Evolutionary conservation across 1,140 invertebrate genomes (phyloP).

Genomic region (Orius insidiosus): DNA sequence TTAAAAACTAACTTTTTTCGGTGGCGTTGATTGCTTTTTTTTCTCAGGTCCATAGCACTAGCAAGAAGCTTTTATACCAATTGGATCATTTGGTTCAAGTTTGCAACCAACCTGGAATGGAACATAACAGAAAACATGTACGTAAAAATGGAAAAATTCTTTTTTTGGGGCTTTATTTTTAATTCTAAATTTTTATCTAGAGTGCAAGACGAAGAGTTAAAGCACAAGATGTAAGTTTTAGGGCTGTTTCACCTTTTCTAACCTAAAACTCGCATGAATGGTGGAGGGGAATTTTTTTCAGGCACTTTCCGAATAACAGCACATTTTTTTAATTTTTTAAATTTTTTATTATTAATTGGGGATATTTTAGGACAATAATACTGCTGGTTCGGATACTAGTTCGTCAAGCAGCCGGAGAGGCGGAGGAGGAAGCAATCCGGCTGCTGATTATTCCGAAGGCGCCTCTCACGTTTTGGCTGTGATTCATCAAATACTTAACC

Average conservation of each 20-base stretch:
- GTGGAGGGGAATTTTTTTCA: not conserved
- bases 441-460: slow-evolving; percentile 89
- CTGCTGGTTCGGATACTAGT: slow-evolving; percentile 9
- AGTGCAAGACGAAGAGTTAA: slow-evolving; percentile 16
- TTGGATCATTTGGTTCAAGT: slow-evolving; percentile 89
- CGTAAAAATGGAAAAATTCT: too few relatives aligned
- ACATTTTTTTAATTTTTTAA: not conserved
- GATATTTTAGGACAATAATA: slow-evolving; percentile 3
- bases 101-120: slow-evolving; percentile 72
- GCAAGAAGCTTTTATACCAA: slow-evolving; percentile 90
- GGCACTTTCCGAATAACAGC: not conserved
- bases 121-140: slow-evolving; percentile 54
- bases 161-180: slow-evolving; percentile 8
- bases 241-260: not conserved
- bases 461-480: slow-evolving; percentile 74
- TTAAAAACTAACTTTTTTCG: slow-evolving; percentile 4
- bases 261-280: not conserved
- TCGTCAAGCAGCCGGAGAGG: slow-evolving; percentile 15
- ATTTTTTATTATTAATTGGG: not conserved
- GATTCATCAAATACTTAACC: slow-evolving; percentile 85
- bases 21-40: slow-evolving; percentile 30
- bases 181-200: slow-evolving; percentile 17
- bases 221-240: slow-evolving; percentile 6
- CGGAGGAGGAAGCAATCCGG: slow-evolving; percentile 46
- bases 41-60: slow-evolving; percentile 78